These are phyloP conservation scores for Poliocrania exsul DNA, from an alignment of 2,797 vertebrate genomes.

Conservation along the genomic window DNA sequence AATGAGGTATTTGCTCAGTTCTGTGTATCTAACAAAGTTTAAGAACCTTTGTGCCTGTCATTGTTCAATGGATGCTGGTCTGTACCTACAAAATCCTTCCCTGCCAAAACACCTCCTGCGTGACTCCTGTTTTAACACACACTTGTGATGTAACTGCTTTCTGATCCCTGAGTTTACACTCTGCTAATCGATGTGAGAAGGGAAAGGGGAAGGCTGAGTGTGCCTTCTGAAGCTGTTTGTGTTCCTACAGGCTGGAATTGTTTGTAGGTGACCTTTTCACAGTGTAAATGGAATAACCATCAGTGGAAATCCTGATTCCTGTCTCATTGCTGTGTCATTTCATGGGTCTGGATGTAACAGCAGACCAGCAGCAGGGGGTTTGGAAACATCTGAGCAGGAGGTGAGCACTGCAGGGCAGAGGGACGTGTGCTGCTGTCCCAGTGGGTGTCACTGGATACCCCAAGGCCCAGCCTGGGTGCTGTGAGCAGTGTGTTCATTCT, in stretches of 20 bases:
- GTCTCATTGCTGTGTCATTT: not conserved
- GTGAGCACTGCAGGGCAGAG: not conserved
- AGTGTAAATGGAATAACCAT: not conserved
- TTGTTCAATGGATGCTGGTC: not conserved
- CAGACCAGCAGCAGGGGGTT: not conserved
- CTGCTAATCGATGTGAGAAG: not conserved
- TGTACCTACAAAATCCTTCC: not conserved
- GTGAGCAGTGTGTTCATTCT: not conserved
- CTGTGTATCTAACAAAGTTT: not conserved
- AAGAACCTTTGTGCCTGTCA: not conserved
- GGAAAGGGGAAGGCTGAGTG: not conserved
- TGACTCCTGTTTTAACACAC: not conserved
- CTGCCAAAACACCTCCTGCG: not conserved
- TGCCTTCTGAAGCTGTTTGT: not conserved
- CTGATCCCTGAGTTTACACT: not conserved
- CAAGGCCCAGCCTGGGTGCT: not conserved
- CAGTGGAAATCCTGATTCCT: not conserved
- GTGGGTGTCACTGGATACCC: not conserved
- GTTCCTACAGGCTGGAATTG: not conserved
- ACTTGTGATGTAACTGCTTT: not conserved
- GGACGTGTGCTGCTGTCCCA: rapidly evolving
- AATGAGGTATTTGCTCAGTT: not conserved
- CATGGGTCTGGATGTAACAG: not conserved
- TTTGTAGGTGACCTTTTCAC: not conserved
- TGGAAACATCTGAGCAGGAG: not conserved